phyloP scores from a whole-genome alignment of 2,113 vertebrate genomes.

The Laticauda laticaudata region DNA sequence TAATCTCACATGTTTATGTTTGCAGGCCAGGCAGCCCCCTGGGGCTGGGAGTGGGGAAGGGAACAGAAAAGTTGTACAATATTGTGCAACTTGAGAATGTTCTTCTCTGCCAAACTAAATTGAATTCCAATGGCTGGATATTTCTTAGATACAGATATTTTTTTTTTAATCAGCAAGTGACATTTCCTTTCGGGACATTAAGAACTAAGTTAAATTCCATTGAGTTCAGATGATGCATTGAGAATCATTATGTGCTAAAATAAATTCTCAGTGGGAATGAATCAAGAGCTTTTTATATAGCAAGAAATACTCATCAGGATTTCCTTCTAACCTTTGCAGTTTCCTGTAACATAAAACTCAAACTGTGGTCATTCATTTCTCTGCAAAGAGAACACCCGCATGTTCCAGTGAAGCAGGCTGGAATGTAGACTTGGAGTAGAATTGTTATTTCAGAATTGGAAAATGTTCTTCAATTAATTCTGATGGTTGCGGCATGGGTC shows the following conservation, averaged over 20 bases:
- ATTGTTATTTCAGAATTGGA: not conserved
- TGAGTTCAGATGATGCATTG: constrained; percentile 20
- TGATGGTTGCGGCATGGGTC: not conserved
- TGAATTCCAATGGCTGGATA: constrained; percentile 2
- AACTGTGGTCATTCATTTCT: constrained; percentile 10
- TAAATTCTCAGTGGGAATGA: constrained; percentile 17
- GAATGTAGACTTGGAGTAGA: not conserved
- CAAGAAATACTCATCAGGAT: constrained; percentile 21
- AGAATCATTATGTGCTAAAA: constrained; percentile 22
- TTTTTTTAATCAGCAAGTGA: constrained; percentile 20
- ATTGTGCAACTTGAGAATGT: not conserved
- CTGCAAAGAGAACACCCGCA: constrained; percentile 6
- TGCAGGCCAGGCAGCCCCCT: not conserved
- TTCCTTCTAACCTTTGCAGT: constrained; percentile 23
- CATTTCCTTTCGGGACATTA: constrained; percentile 18
- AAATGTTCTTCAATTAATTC: not conserved
- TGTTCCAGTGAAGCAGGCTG: not conserved
- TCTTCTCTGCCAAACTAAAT: constrained; percentile 4
- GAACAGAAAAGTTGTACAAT: not conserved
- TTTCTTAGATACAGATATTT: not conserved
- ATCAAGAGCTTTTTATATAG: constrained; percentile 11
- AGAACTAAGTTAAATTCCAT: constrained; percentile 26
- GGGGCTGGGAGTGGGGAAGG: not conserved
- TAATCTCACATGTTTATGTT: constrained; percentile 4
- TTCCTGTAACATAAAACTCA: constrained; percentile 20